These are phyloP conservation scores for Halcyon leucocephala DNA, from an alignment of 2,797 vertebrate species.

Conservation along the genomic window DNA sequence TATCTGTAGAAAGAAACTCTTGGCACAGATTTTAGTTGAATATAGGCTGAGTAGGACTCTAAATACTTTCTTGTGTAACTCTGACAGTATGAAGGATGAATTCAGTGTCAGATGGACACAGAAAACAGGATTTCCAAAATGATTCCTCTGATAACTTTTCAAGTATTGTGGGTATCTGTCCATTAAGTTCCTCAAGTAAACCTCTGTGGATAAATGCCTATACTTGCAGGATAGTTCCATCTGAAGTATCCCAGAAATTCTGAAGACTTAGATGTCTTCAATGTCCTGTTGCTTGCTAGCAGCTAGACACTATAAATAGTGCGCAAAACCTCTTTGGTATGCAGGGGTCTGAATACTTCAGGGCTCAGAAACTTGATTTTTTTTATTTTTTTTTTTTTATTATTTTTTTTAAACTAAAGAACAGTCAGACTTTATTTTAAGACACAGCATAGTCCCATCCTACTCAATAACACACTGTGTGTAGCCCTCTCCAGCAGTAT, in stretches of 20 bases:
- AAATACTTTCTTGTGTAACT: neutral
- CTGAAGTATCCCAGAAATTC: neutral
- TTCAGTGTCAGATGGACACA: neutral
- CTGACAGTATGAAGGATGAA: neutral
- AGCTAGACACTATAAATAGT: neutral
- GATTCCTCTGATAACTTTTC: neutral
- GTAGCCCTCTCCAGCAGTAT: neutral
- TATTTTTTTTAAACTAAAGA: neutral
- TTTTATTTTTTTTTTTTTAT: neutral
- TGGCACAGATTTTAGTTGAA: neutral
- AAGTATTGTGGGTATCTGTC: neutral
- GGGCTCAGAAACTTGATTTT: neutral
- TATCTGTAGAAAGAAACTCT: neutral
- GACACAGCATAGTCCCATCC: neutral
- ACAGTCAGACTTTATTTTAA: neutral
- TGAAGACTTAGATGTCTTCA: neutral
- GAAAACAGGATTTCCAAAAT: neutral
- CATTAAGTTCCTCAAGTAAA: neutral
- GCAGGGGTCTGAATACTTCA: neutral
- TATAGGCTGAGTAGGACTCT: neutral
- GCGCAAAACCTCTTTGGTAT: neutral
- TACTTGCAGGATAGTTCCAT: neutral
- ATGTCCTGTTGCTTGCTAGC: neutral
- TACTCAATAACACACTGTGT: neutral
- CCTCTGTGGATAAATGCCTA: neutral